Evolutionary conservation across 2,113 vertebrate species (phyloP).

Genomic region (Empidonax alnorum): DNA sequence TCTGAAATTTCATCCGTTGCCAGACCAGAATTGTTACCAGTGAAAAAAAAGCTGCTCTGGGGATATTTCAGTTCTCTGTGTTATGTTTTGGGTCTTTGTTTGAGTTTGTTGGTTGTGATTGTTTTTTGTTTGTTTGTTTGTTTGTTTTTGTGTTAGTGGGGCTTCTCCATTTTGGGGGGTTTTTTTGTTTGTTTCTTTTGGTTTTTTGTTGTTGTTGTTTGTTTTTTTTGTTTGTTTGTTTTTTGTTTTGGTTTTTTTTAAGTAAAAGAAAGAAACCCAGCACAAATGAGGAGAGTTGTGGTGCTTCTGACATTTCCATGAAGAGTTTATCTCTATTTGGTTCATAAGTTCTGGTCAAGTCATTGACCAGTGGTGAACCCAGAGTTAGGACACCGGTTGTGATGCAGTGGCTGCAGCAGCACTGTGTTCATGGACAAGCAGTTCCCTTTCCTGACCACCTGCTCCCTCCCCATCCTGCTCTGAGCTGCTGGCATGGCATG

Average conservation of each 20-base stretch:
- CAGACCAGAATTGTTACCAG: background rate
- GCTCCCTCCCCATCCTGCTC: background rate
- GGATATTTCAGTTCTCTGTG: background rate
- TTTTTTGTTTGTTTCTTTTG: background rate
- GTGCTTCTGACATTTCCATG: background rate
- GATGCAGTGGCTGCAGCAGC: background rate
- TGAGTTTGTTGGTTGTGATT: background rate
- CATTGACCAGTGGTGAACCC: constrained; percentile 5
- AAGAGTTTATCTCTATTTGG: background rate
- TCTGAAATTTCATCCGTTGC: background rate
- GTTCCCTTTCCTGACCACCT: constrained; percentile 41
- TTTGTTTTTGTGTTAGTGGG: background rate
- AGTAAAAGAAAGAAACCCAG: background rate
- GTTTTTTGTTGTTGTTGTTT: too few species aligned
- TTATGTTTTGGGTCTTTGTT: background rate
- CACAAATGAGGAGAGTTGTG: background rate
- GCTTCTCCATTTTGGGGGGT: background rate
- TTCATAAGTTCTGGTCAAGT: background rate
- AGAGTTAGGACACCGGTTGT: background rate
- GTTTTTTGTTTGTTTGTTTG: background rate
- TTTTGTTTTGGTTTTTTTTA: background rate
- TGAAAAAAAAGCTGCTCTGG: background rate
- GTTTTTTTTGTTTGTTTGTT: too few species aligned
- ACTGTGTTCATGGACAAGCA: background rate
- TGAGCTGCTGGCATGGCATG: background rate